These are phyloP conservation scores for Zaprionus camerounensis DNA, from an alignment of 1,140 invertebrate genomes.

Conservation along the genomic window DNA sequence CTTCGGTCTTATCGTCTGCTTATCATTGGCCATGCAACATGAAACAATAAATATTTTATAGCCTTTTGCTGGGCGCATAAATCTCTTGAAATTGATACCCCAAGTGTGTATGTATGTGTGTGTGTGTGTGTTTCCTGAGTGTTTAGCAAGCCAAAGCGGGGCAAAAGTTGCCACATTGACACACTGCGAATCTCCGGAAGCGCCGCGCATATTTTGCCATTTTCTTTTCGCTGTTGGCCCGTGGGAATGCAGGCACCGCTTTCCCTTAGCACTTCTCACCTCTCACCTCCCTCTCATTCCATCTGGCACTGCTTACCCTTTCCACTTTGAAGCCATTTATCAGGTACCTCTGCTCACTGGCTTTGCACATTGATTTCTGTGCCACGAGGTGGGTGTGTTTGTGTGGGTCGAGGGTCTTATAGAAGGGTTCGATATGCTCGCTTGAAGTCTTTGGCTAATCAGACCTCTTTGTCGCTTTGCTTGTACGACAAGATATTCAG, in stretches of 20 bases:
- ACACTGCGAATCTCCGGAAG: constrained; percentile 40
- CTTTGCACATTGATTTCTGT: constrained; percentile 57
- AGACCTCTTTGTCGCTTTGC: not conserved
- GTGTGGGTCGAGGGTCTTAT: constrained; percentile 3
- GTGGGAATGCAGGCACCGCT: constrained; percentile 42
- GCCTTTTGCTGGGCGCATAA: constrained; percentile 69
- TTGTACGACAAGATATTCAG: not conserved
- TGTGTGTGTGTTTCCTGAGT: constrained; percentile 1
- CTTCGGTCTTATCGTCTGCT: constrained; percentile 48
- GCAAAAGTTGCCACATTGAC: constrained; percentile 66
- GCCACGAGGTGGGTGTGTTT: not conserved
- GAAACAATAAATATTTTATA: constrained; percentile 81
- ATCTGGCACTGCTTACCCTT: not conserved
- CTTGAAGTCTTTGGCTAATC: not conserved
- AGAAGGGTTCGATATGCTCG: constrained; percentile 5
- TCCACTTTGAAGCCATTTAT: not conserved
- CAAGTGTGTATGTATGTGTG: not conserved
- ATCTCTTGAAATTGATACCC: constrained; percentile 75
- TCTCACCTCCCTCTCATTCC: constrained; percentile 29
- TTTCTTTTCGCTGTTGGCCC: constrained; percentile 16
- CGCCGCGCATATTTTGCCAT: constrained; percentile 45
- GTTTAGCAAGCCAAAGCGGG: constrained; percentile 26
- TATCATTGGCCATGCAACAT: constrained; percentile 68
- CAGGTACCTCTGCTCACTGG: constrained; percentile 12
- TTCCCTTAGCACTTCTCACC: constrained; percentile 30